A percentile compares a stretch with the other conserved stretches of the same genome.
phyloP scores from a whole-genome alignment of 2,888 invertebrate genomes.

The Pseudoips prasinana region DNA sequence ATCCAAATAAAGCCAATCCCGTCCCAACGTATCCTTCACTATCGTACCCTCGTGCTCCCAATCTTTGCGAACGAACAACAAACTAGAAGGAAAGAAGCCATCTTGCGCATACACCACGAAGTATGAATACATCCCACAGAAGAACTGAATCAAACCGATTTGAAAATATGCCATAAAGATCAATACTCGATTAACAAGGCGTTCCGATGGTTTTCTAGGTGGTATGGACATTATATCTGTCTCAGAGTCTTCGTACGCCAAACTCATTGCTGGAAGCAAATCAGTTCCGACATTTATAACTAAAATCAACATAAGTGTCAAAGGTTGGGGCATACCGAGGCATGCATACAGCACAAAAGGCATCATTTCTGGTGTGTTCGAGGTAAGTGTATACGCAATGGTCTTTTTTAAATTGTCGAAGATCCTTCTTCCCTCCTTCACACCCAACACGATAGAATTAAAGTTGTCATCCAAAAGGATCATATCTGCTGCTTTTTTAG shows the following conservation, averaged over 20 bases:
- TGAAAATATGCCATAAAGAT: constrained; percentile 93
- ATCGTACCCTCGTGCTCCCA: constrained; percentile 87
- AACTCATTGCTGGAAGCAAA: constrained; percentile 88
- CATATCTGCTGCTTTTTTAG: constrained; percentile 96
- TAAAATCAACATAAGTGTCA: constrained; percentile 81
- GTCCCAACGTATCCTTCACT: constrained; percentile 87
- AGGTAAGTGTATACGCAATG: constrained; percentile 91
- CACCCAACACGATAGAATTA: constrained; percentile 92
- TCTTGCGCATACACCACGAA: constrained; percentile 90
- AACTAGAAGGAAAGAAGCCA: constrained; percentile 86
- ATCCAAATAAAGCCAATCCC: constrained; percentile 87
- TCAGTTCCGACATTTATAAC: constrained; percentile 92
- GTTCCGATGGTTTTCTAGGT: constrained; percentile 79
- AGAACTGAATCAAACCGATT: constrained; percentile 92
- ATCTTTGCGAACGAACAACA: constrained; percentile 85
- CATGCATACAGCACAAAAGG: constrained; percentile 90
- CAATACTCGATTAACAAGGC: constrained; percentile 80
- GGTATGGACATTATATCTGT: constrained; percentile 87
- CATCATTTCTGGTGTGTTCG: constrained; percentile 92
- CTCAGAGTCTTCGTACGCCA: constrained; percentile 89
- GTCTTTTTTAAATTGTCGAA: constrained; percentile 94
- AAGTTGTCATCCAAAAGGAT: constrained; percentile 94
- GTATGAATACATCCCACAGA: constrained; percentile 90
- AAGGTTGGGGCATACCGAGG: constrained; percentile 88
- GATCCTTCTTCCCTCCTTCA: constrained; percentile 90